These are phyloP conservation scores for Folsomia manolachei DNA, from an alignment of 2,888 invertebrate genomes.

Conservation along the genomic window DNA sequence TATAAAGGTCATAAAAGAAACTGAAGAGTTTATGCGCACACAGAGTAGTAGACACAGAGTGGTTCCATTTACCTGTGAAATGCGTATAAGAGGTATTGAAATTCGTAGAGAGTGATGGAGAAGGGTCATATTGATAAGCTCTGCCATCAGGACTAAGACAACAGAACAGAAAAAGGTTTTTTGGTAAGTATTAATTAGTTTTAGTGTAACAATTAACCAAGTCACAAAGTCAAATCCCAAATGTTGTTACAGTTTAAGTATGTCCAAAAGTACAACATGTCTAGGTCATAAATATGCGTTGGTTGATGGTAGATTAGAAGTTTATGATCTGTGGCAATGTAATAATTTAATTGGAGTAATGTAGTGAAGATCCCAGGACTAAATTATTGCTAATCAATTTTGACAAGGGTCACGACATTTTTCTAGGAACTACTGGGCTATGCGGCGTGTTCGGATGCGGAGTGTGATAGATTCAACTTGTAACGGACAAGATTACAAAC, in stretches of 20 bases:
- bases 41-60: not conserved
- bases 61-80: conserved; percentile 50
- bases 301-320: no score
- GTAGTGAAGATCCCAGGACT: no score
- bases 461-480: no score
- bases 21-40: not conserved
- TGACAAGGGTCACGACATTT: no score
- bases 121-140: conserved; percentile 52
- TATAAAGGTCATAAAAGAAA: no score
- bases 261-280: no score
- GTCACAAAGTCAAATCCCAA: no score
- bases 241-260: not conserved
- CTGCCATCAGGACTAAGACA: conserved; percentile 50
- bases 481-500: not conserved
- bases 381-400: no score
- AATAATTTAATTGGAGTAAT: no score
- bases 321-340: no score
- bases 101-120: conserved; percentile 52
- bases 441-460: no score
- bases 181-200: conserved; percentile 5
- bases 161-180: conserved; percentile 18
- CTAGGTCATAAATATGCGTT: not conserved
- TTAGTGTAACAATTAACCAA: conserved; percentile 1
- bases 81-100: conserved; percentile 52
- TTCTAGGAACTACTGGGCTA: no score